A percentile compares a stretch with the other conserved stretches of the same genome.
Evolutionary conservation across 2,797 vertebrate genomes (phyloP).

Genomic region (Chiloscyllium punctatum): DNA sequence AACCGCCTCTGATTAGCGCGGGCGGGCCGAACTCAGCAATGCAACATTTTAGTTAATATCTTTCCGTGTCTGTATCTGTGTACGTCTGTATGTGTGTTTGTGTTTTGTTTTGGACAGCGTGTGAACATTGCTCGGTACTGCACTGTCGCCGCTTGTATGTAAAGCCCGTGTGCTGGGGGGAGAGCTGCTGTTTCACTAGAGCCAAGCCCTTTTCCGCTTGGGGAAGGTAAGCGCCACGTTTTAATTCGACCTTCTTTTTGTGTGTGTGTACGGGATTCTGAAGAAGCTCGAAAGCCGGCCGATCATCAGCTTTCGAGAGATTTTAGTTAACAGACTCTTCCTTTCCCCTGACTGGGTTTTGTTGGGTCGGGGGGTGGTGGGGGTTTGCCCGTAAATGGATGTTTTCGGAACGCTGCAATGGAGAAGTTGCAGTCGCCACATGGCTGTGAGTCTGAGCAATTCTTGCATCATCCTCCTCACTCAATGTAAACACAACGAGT

Average conservation of each 20-base stretch:
- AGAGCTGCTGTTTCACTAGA: background rate
- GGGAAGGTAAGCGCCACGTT: slow-evolving; percentile 17
- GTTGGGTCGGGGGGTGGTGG: too few species aligned
- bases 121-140: background rate
- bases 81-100: too few species aligned
- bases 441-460: background rate
- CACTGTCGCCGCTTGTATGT: background rate
- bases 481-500: background rate
- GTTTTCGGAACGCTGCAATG: background rate
- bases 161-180: background rate
- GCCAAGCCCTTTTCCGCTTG: background rate
- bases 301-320: background rate
- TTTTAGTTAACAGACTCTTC: background rate
- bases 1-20: background rate
- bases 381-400: too few species aligned
- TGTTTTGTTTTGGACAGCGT: background rate
- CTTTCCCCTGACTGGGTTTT: background rate
- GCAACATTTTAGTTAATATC: background rate
- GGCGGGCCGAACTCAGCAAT: background rate
- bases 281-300: background rate
- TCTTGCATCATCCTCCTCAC: too few species aligned
- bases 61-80: background rate
- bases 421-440: background rate
- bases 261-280: background rate
- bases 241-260: background rate